These are phyloP conservation scores for Zaprionus nigranus DNA, from an alignment of 1,140 invertebrate genomes.

Conservation along the genomic window DNA sequence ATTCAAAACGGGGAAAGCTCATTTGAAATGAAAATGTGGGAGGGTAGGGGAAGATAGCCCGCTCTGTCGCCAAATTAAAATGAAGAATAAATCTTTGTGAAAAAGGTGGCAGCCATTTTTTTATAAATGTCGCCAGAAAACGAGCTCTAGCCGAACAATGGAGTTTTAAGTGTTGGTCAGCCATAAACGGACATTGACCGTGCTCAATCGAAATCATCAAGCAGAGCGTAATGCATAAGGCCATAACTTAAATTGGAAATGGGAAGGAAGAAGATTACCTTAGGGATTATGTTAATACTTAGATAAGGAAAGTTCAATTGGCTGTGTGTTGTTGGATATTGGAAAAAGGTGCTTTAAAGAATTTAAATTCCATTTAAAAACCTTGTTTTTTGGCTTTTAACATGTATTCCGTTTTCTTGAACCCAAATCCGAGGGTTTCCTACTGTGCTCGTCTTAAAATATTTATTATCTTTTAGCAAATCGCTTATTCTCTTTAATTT, in stretches of 20 bases:
- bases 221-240: background rate
- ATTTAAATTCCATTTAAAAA: background rate
- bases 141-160: slow-evolving; percentile 9
- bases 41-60: background rate
- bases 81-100: slow-evolving; percentile 43
- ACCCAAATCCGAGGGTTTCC: too few species aligned
- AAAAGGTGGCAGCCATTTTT: slow-evolving; percentile 54
- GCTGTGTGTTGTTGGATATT: background rate
- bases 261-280: slow-evolving; percentile 36
- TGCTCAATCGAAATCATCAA: background rate
- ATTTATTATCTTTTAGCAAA: too few species aligned
- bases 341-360: background rate
- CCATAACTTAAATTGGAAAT: slow-evolving; percentile 9
- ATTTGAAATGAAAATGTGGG: background rate
- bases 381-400: background rate
- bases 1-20: background rate
- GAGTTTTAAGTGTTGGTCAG: slow-evolving; percentile 5
- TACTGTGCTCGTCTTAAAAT: too few species aligned
- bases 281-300: slow-evolving; percentile 22
- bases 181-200: background rate
- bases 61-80: slow-evolving; percentile 9
- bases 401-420: too few species aligned
- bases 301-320: background rate
- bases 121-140: slow-evolving; percentile 22
- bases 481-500: too few species aligned